Percentiles rank a stretch among this genome's conserved stretches.
These are phyloP conservation scores for Spea bombifrons DNA, from an alignment of 2,113 vertebrate genomes.

Conservation along the genomic window DNA sequence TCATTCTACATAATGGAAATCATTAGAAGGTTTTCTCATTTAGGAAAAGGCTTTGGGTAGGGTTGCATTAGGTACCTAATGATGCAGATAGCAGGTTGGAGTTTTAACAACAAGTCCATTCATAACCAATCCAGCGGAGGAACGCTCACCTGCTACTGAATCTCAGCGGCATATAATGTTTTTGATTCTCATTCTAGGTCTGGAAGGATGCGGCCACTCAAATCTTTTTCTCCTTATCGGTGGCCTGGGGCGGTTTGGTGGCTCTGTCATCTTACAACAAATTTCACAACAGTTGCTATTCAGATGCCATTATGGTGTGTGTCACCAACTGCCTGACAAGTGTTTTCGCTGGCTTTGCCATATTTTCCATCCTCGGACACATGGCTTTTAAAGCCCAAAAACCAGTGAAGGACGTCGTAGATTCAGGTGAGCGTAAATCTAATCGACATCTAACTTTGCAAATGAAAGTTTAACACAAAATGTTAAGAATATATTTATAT, in stretches of 20 bases:
- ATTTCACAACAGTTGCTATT: conserved; percentile 90
- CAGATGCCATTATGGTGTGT: conserved; percentile 81
- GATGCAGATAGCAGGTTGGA: too few species aligned
- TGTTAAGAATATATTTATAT: too few species aligned
- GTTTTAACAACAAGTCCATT: too few species aligned
- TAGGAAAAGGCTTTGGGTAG: too few species aligned
- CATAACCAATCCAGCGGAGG: too few species aligned
- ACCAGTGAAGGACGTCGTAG: conserved; percentile 81
- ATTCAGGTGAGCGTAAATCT: conserved; percentile 73
- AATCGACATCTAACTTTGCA: too few species aligned
- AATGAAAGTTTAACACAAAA: too few species aligned
- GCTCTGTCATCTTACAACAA: conserved; percentile 91
- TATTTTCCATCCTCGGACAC: conserved; percentile 93
- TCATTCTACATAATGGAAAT: too few species aligned
- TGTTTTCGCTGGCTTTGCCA: conserved; percentile 89
- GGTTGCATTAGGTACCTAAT: too few species aligned
- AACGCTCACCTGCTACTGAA: too few species aligned
- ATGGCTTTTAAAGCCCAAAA: conserved; percentile 81
- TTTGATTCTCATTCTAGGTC: conserved; percentile 64
- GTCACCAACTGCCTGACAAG: conserved; percentile 87
- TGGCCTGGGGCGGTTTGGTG: conserved; percentile 86
- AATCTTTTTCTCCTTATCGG: conserved; percentile 89
- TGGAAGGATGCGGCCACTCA: conserved; percentile 96
- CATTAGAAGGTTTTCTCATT: too few species aligned
- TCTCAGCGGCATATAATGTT: too few species aligned